These are phyloP conservation scores for Drosophila nebulosa DNA, from an alignment of 1,140 invertebrate genomes.

Conservation along the genomic window DNA sequence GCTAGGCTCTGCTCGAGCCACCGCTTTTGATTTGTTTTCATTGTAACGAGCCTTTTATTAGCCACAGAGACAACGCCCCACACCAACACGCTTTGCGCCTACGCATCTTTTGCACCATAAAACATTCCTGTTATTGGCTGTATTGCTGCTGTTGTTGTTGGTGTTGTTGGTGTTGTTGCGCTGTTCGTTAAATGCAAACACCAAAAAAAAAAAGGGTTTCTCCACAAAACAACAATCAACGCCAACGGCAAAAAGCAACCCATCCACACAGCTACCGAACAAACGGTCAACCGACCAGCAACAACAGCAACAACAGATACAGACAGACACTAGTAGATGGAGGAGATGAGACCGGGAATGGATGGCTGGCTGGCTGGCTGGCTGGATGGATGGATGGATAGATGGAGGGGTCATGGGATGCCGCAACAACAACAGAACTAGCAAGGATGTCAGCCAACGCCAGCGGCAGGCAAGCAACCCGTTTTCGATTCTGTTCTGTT, in stretches of 20 bases:
- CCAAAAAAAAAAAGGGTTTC: slow-evolving; percentile 75
- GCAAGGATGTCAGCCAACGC: slow-evolving; percentile 21
- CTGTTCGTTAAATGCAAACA: slow-evolving; percentile 78
- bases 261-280: slow-evolving; percentile 13
- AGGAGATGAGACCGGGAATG: background rate
- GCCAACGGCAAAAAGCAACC: slow-evolving; percentile 37
- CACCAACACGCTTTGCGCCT: background rate
- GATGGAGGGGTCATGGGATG: background rate
- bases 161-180: slow-evolving; percentile 48
- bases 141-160: slow-evolving; percentile 58
- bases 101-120: slow-evolving; percentile 8
- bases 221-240: slow-evolving; percentile 62
- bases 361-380: too few relatives aligned
- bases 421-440: slow-evolving; percentile 28
- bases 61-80: slow-evolving; percentile 31
- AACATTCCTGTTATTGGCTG: slow-evolving; percentile 63
- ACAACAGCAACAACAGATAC: background rate
- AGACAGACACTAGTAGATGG: background rate
- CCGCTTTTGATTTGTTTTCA: slow-evolving; percentile 78
- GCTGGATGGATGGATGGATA: too few relatives aligned
- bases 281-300: background rate
- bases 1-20: slow-evolving; percentile 4
- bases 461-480: slow-evolving; percentile 65
- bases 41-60: slow-evolving; percentile 78
- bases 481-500: slow-evolving; percentile 72